Percentiles rank a stretch among this genome's conserved stretches.
These are phyloP conservation scores for Dasypogon diadema DNA, from an alignment of 2,888 invertebrate species.

Conservation along the genomic window DNA sequence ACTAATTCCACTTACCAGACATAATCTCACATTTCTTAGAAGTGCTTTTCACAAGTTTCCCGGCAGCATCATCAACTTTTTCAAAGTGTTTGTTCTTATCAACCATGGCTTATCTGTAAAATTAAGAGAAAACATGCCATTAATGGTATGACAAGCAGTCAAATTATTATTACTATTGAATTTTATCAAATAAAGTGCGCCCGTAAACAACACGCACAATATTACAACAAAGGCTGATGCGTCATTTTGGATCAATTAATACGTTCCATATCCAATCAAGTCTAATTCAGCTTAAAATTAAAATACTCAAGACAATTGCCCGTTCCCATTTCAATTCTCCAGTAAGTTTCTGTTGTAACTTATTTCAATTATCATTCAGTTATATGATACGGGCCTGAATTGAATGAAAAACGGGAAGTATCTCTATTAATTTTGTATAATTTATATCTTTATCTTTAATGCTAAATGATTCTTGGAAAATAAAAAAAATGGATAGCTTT, in stretches of 20 bases:
- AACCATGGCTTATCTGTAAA: constrained; percentile 5
- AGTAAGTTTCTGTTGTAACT: not conserved
- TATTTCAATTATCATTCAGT: not conserved
- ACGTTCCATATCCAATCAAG: not conserved
- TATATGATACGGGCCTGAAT: not conserved
- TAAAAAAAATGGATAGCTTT: too few species aligned
- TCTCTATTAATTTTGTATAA: too few species aligned
- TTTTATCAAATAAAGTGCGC: not conserved
- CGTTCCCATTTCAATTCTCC: not conserved
- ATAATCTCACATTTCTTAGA: not conserved
- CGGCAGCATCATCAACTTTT: not conserved
- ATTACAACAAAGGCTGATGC: not conserved
- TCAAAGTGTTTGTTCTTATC: not conserved
- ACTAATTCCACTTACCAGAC: not conserved
- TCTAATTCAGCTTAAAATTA: not conserved
- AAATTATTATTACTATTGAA: not conserved
- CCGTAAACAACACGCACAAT: not conserved
- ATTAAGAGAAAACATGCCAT: not conserved
- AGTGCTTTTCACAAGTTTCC: not conserved
- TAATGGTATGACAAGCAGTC: not conserved
- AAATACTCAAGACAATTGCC: not conserved
- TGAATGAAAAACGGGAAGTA: too few species aligned
- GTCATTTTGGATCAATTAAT: constrained; percentile 5
- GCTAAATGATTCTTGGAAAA: too few species aligned
- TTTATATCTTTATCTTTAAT: too few species aligned